Evolutionary conservation across 2,888 invertebrate species (phyloP).

Genomic region (Eupithecia inturbata): DNA sequence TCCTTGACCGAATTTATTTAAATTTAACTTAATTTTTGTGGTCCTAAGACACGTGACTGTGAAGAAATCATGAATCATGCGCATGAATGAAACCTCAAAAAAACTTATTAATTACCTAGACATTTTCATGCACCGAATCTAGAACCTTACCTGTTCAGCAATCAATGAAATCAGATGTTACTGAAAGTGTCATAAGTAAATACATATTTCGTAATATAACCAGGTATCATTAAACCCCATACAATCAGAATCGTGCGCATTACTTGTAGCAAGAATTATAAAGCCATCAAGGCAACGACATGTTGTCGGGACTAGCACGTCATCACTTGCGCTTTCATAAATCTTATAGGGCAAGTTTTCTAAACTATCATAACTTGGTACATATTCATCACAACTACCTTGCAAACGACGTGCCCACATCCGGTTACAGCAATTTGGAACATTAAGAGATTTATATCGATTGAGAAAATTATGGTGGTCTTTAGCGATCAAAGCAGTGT

Average conservation of each 20-base stretch:
- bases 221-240: slow-evolving; percentile 13
- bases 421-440: neutral
- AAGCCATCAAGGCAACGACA: slow-evolving; percentile 28
- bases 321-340: slow-evolving; percentile 49
- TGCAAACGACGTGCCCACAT: slow-evolving; percentile 3
- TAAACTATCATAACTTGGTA: slow-evolving; percentile 13
- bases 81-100: neutral
- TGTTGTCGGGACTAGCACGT: slow-evolving; percentile 37
- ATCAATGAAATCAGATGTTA: neutral
- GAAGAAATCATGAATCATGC: neutral
- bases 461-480: neutral
- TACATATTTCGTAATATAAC: slow-evolving; percentile 13
- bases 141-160: neutral
- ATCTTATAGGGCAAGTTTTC: slow-evolving; percentile 42
- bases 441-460: slow-evolving; percentile 1
- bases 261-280: slow-evolving; percentile 26
- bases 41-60: neutral
- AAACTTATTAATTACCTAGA: neutral
- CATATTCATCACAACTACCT: neutral
- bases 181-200: neutral
- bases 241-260: slow-evolving; percentile 39
- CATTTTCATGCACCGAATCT: neutral
- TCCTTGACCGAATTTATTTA: no score
- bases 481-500: neutral
- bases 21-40: neutral